Conservation (phyloP, 1,140 invertebrate genomes). For the Sycophaga agraensis region DNA sequence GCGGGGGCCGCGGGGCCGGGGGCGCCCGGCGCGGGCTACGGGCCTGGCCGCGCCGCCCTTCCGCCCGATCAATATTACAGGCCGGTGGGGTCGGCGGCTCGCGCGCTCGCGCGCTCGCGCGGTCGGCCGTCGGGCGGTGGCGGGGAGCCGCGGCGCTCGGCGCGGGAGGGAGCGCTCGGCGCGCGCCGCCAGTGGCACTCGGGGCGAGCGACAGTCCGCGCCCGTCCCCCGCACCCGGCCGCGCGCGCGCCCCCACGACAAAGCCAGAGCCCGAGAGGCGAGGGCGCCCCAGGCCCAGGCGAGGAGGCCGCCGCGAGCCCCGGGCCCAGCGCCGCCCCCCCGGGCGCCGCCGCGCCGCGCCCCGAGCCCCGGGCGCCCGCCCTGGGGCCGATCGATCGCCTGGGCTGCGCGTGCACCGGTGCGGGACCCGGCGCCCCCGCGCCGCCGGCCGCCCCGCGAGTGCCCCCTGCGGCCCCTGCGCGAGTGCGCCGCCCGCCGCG, state of each 20-base stretch:
- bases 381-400: too few relatives aligned
- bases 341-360: neutral
- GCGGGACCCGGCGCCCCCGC: neutral
- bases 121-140: neutral
- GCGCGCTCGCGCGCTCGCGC: neutral
- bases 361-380: too few relatives aligned
- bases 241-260: neutral
- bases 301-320: too few relatives aligned
- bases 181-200: slow-evolving; percentile 9
- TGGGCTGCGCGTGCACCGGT: too few relatives aligned
- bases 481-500: neutral
- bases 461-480: neutral
- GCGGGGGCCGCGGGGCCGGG: neutral
- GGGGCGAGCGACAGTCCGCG: too few relatives aligned
- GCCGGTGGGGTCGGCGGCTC: slow-evolving; percentile 47
- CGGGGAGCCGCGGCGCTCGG: neutral
- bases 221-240: neutral
- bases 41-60: slow-evolving; percentile 53
- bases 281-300: too few relatives aligned
- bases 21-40: slow-evolving; percentile 34
- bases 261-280: too few relatives aligned
- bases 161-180: neutral
- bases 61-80: slow-evolving; percentile 56
- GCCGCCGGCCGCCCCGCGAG: neutral
- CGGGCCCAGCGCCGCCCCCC: too few relatives aligned